Conservation (phyloP, 2,113 vertebrate species). For the Oceanites oceanicus region DNA sequence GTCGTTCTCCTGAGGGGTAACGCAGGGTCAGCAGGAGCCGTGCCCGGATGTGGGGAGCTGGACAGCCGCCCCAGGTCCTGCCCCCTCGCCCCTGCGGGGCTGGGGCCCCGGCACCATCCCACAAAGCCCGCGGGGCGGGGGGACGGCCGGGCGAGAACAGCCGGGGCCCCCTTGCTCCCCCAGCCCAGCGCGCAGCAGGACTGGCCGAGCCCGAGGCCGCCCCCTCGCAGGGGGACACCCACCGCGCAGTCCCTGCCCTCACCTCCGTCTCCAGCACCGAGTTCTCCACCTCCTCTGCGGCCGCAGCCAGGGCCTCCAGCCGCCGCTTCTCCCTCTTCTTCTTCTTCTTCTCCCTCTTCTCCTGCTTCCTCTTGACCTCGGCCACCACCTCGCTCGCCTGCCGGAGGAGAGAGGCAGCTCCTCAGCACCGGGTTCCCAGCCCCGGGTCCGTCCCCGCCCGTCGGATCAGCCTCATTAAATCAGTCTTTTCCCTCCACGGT, state of each 20-base stretch:
- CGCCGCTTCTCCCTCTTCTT: conserved; percentile 83
- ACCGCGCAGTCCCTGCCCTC: background rate
- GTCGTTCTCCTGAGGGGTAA: conserved; percentile 3
- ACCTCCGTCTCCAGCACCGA: conserved; percentile 27
- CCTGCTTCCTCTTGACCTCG: conserved; percentile 83
- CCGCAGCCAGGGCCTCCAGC: conserved; percentile 70
- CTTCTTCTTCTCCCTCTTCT: conserved; percentile 88
- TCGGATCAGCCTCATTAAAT: conserved; percentile 99
- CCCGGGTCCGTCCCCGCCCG: fast-evolving
- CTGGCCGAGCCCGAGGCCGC: background rate
- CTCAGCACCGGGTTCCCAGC: fast-evolving
- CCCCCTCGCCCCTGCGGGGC: too few species aligned
- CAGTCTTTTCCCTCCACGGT: conserved; percentile 82
- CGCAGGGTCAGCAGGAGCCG: fast-evolving
- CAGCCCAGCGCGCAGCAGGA: too few species aligned
- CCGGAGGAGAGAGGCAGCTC: too few species aligned
- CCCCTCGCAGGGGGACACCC: background rate
- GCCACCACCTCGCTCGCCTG: conserved; percentile 85
- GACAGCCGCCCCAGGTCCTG: background rate
- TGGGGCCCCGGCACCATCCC: background rate
- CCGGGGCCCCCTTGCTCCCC: background rate
- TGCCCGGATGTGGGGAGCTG: fast-evolving
- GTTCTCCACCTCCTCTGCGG: conserved; percentile 12
- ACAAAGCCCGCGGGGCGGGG: fast-evolving
- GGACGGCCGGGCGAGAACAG: background rate